A percentile compares a stretch with the other conserved stretches of the same genome.
These are phyloP conservation scores for Peromyscus attwateri DNA, from an alignment of 2,797 vertebrate species.

Conservation along the genomic window DNA sequence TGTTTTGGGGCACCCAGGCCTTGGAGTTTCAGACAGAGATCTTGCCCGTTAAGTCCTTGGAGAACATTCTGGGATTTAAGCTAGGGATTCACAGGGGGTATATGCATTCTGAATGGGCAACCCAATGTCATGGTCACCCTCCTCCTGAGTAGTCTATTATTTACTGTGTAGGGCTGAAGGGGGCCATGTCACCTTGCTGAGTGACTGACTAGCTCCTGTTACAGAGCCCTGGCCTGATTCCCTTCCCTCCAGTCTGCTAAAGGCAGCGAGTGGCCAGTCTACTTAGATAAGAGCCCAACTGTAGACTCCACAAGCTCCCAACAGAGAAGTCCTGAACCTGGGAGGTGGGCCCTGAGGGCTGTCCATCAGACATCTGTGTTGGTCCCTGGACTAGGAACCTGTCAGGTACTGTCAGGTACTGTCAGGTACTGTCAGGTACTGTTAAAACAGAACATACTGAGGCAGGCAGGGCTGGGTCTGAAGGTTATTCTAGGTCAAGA, in stretches of 20 bases:
- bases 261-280: neutral
- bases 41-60: neutral
- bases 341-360: neutral
- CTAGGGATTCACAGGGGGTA: neutral
- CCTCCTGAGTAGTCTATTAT: neutral
- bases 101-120: neutral
- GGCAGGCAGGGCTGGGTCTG: neutral
- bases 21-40: neutral
- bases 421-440: neutral
- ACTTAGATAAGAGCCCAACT: neutral
- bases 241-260: neutral
- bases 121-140: neutral
- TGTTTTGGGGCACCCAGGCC: neutral
- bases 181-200: neutral
- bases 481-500: neutral
- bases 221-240: neutral
- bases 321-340: too few species aligned
- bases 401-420: neutral
- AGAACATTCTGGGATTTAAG: neutral
- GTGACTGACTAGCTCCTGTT: neutral
- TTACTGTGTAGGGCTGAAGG: neutral
- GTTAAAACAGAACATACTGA: neutral
- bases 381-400: neutral
- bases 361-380: neutral
- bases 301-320: neutral